phyloP scores from a whole-genome alignment of 2,113 vertebrate species.

The Amblyopsis rosae region DNA sequence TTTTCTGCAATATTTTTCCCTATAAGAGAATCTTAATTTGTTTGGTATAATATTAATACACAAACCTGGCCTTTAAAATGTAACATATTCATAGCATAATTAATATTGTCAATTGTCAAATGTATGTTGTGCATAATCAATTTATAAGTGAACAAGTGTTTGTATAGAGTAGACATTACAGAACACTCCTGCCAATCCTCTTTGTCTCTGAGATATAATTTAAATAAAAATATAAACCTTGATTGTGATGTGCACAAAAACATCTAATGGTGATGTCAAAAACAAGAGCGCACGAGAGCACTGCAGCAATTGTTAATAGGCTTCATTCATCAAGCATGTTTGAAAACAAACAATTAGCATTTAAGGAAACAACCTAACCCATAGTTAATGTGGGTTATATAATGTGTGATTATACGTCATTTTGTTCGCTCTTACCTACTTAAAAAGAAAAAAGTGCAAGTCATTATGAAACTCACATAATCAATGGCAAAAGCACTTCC shows the following conservation, averaged over 20 bases:
- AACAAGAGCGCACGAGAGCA: constrained; percentile 23
- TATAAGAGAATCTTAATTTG: no score
- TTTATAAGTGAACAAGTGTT: no score
- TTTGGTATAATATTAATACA: no score
- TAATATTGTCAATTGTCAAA: no score
- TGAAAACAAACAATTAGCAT: constrained; percentile 58
- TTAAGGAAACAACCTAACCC: constrained; percentile 25
- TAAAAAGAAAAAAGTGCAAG: constrained; percentile 23
- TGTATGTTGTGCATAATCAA: no score
- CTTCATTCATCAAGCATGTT: constrained; percentile 48
- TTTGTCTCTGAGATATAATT: no score
- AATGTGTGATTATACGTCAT: constrained; percentile 39
- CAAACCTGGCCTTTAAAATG: no score
- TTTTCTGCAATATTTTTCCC: no score
- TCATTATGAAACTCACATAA: constrained; percentile 43
- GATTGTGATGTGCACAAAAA: constrained; percentile 24
- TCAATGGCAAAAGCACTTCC: constrained; percentile 28
- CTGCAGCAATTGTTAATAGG: constrained; percentile 43
- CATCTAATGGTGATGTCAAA: constrained; percentile 4
- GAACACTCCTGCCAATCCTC: no score
- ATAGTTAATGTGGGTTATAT: constrained; percentile 47
- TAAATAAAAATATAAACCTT: neutral
- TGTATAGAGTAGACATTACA: no score
- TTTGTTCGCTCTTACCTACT: constrained; percentile 36
- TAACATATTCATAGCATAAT: no score